Evolutionary conservation across 1,140 invertebrate genomes (phyloP), one percentile per base, ranked within the genome.

Genomic region (Drosophila quadrilineata): DNA sequence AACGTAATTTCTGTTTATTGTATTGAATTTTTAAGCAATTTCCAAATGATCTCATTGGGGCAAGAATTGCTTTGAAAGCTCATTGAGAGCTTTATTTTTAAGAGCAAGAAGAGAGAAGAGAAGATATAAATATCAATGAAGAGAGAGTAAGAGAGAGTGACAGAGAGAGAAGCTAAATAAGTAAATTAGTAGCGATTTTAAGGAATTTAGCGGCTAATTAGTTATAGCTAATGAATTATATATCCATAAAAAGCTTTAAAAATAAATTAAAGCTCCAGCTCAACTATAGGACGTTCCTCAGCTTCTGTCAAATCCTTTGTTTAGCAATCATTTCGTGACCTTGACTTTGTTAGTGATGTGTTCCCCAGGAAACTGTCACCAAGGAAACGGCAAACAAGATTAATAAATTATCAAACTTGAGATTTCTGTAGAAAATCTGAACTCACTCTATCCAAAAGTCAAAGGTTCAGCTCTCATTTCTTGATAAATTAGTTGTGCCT

Each of bases 401-500:
- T 52, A 52, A 60, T 60, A 45, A 43, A 66, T 60, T 60, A 66
- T 12, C 12, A 8, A 29, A 3, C 10, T 26, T n/a, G n/a, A n/a
- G n/a, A n/a, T 24, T 35, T 12, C 28, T 3, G 12, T 4, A 10
- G 6, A 17, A 29, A 48, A 8, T 28, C 22, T 38, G 8, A 22
- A 38, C 50, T n/a, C n/a, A n/a, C n/a, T n/a, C n/a, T n/a, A 63
- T 40, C 22, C 4, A 33, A 3, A 21, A 16, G 26, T 35, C 4
- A 31, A 41, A 53, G 26, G 14, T 53, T 53, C 17, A 9, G n/a
- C 16, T 26, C 14, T 1, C 10, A 33, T n/a, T 33, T 29, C 16
- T 45, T 19, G 36, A 35, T 29, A 69, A 69, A 64, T 69, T 69
- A 62, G 49, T 54, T 56, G 6, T 19, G 49, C 16, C 31, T 10